Evolutionary conservation across 2,113 vertebrate species (phyloP), one percentile per base, ranked within the genome.

Genomic region (Rhabdomys dilectus): DNA sequence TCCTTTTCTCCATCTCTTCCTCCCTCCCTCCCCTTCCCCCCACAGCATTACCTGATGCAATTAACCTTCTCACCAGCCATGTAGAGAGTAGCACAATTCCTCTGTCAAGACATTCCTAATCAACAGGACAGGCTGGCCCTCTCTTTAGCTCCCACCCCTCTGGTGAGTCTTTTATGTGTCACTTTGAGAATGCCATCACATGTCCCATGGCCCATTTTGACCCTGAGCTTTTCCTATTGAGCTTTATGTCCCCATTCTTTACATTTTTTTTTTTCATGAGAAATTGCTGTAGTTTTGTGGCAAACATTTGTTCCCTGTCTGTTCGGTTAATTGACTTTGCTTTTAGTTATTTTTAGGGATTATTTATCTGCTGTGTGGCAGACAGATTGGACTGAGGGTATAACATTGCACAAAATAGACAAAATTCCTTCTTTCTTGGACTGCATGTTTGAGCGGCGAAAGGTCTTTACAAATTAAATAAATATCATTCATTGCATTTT

Each of bases 231-330:
- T 96, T 42, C 12, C 51, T 77, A 2, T 36, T 77, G 72, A 78
- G 45, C 82, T 87, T 80, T 12, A 84, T 26, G 19, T 19, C 21
- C 17, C 12, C 4, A 45, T 76, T 21, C 45, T 86, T 16, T 87
- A 73, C 58, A 53, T 77, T 96, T 93, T 82, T 87, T 87, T 45
- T 95, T 80, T 73, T 31, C 16, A 21, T 93, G 90, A 88, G 60
- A 94, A 90, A 87, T 90, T 1, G 5, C 60, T 91, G 21, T 39
- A 92, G 64, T 85, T 36, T 66, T 88, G 51, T 77, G 84, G 45
- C 10, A 89, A 91, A 91, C 77, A 89, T 95, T 84, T 93, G 24
- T 97, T 53, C 34, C 39, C 68, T 29, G 34, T 88, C 51, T 88
- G 26, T 86, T 64, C 91, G 91, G 31, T 60, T 87, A 22, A 6